Evolutionary conservation across 2,797 vertebrate genomes (phyloP).

Genomic region (Pantherophis alleghaniensis): DNA sequence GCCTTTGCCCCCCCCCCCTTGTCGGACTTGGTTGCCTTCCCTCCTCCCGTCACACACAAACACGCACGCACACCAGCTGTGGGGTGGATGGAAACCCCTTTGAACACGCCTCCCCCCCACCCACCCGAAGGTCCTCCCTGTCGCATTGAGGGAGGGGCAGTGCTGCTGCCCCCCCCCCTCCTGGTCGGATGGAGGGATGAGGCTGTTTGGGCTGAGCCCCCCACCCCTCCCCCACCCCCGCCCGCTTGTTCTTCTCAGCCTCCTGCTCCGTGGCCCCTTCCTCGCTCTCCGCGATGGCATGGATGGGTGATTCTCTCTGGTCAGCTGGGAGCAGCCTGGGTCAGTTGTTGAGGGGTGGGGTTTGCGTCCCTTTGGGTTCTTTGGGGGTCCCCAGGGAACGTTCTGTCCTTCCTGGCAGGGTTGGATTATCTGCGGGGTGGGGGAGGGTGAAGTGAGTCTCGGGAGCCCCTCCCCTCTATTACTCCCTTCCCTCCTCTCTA

Average conservation of each 20-base stretch:
- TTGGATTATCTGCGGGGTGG: neutral
- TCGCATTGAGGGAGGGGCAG: neutral
- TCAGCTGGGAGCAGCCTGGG: too few relatives aligned
- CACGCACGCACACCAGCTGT: neutral
- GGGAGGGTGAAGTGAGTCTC: neutral
- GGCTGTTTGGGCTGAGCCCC: neutral
- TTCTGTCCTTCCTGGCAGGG: neutral
- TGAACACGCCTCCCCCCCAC: neutral
- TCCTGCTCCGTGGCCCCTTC: accelerated
- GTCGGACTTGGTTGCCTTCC: neutral
- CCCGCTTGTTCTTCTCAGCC: neutral
- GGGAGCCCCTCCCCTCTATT: too few relatives aligned
- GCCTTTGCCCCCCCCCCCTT: neutral
- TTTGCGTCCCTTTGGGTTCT: neutral
- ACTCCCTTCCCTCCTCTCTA: neutral
- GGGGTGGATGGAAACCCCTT: neutral
- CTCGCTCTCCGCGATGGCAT: neutral
- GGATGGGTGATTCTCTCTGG: neutral
- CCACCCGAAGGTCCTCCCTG: neutral
- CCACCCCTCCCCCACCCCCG: accelerated
- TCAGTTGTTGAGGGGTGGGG: neutral
- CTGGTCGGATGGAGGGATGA: too few relatives aligned
- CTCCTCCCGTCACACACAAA: neutral
- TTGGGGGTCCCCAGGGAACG: neutral
- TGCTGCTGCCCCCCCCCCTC: too few relatives aligned